These are phyloP conservation scores for Arrhamphus sclerolepis DNA, from an alignment of 2,797 vertebrate genomes.

Conservation along the genomic window DNA sequence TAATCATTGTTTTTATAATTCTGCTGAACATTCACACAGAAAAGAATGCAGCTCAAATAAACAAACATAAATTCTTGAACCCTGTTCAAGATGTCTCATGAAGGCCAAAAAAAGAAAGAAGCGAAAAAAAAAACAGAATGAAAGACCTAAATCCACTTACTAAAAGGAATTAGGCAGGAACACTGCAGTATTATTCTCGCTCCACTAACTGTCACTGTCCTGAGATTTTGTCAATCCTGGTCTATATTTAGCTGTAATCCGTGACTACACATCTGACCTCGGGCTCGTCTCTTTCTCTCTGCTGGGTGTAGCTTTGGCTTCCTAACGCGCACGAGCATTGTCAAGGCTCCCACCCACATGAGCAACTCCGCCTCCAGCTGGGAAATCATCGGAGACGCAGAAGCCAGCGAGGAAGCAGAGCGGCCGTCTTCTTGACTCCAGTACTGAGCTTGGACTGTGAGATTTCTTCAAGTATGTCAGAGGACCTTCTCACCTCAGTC, in stretches of 20 bases:
- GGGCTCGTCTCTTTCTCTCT: conserved; percentile 44
- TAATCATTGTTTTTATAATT: neutral
- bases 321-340: conserved; percentile 81
- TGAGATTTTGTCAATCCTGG: conserved; percentile 21
- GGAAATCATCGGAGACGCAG: conserved; percentile 84
- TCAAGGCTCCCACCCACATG: conserved; percentile 65
- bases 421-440: conserved; percentile 26
- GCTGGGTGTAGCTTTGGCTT: conserved; percentile 85
- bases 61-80: no score
- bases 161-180: conserved; percentile 1
- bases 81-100: no score
- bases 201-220: conserved; percentile 18
- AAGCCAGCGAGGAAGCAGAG: conserved; percentile 40
- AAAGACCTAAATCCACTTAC: no score
- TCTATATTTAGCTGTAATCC: conserved; percentile 73
- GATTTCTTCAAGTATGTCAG: neutral
- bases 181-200: conserved; percentile 3
- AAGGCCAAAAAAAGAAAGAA: no score
- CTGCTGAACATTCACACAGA: neutral
- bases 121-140: no score
- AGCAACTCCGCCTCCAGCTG: conserved; percentile 77
- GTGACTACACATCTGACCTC: conserved; percentile 50
- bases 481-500: neutral
- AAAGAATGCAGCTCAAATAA: neutral
- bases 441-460: conserved; percentile 1